phyloP scores from a whole-genome alignment of 2,888 invertebrate genomes.

The Molanna angustata region DNA sequence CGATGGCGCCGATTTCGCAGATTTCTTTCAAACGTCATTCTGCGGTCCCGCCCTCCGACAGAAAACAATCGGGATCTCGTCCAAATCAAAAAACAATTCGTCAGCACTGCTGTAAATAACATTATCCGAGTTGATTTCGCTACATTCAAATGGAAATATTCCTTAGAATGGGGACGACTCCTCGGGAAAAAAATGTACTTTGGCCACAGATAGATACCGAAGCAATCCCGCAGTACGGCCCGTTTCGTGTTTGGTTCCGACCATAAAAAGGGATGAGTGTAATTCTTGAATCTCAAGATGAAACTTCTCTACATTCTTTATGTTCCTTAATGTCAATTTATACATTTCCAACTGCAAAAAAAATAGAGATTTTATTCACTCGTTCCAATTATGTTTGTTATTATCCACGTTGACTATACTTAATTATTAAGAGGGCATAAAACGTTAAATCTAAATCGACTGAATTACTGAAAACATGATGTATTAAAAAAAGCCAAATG shows the following conservation, averaged over 20 bases:
- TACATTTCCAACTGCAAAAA: no score
- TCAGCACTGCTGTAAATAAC: slow-evolving; percentile 30
- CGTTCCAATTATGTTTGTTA: no score
- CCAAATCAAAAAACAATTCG: slow-evolving; percentile 31
- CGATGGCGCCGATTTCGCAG: neutral
- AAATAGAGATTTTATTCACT: no score
- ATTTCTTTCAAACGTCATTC: neutral
- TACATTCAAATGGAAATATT: slow-evolving; percentile 26
- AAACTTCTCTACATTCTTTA: no score
- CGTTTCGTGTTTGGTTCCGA: slow-evolving; percentile 26
- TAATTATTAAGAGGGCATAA: no score
- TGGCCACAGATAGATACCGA: slow-evolving; percentile 9
- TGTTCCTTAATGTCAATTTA: no score
- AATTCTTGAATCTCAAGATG: neutral
- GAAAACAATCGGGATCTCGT: slow-evolving; percentile 19
- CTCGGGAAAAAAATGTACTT: slow-evolving; percentile 11
- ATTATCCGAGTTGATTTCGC: slow-evolving; percentile 26
- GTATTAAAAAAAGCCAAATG: no score
- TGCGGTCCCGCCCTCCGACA: neutral
- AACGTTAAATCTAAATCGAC: no score
- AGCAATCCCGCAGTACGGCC: slow-evolving; percentile 29
- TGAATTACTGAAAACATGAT: no score
- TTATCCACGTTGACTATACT: no score
- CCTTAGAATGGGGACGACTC: slow-evolving; percentile 11
- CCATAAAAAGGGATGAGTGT: neutral